Conservation (phyloP, 2,888 invertebrate species). For the Polyploca ridens region DNA sequence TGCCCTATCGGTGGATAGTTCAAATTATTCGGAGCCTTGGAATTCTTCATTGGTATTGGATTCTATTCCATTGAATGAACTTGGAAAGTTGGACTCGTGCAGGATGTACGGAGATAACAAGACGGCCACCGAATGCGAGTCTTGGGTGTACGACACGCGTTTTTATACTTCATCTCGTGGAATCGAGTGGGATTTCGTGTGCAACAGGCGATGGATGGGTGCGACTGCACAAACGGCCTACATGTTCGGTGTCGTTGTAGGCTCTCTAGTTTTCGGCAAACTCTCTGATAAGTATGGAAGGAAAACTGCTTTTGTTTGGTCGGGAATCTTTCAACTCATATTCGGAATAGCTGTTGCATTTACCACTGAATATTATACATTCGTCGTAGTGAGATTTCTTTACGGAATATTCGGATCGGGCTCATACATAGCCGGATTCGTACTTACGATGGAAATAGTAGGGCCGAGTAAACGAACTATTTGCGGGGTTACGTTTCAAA, state of each 20-base stretch:
- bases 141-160: slow-evolving; percentile 90
- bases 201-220: slow-evolving; percentile 92
- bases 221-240: slow-evolving; percentile 90
- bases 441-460: slow-evolving; percentile 92
- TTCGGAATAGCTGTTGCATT: slow-evolving; percentile 91
- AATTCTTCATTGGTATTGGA: slow-evolving; percentile 79
- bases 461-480: slow-evolving; percentile 91
- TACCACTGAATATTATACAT: slow-evolving; percentile 89
- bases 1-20: slow-evolving; percentile 83
- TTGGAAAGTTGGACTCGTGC: slow-evolving; percentile 87
- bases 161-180: slow-evolving; percentile 90
- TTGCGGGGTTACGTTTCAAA: slow-evolving; percentile 92
- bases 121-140: slow-evolving; percentile 62
- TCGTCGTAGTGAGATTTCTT: slow-evolving; percentile 87
- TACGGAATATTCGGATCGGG: slow-evolving; percentile 94
- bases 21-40: slow-evolving; percentile 78
- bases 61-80: slow-evolving; percentile 84
- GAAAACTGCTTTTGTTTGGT: slow-evolving; percentile 91
- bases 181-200: slow-evolving; percentile 94
- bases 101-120: slow-evolving; percentile 77
- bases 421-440: slow-evolving; percentile 88
- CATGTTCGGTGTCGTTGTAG: slow-evolving; percentile 93
- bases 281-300: slow-evolving; percentile 92
- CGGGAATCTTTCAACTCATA: slow-evolving; percentile 88
- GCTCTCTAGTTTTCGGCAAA: slow-evolving; percentile 90